Evolutionary conservation across 2,797 vertebrate genomes (phyloP).

Genomic region (Ataeniobius toweri): DNA sequence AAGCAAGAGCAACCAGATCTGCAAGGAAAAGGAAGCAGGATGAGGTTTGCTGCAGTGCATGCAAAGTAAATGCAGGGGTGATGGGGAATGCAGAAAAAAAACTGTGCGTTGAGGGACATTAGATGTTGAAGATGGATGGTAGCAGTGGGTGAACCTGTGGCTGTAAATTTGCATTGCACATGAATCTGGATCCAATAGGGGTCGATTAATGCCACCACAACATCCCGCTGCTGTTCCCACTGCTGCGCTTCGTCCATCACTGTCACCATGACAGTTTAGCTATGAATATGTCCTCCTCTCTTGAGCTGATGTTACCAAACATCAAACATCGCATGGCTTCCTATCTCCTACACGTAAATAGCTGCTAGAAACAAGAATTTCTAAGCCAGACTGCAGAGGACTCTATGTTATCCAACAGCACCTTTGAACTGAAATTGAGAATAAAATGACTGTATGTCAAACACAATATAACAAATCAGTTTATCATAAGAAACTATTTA

Average conservation of each 20-base stretch:
- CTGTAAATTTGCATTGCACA: constrained; percentile 42
- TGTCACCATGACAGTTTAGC: constrained; percentile 28
- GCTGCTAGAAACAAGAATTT: constrained; percentile 28
- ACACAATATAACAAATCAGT: constrained; percentile 34
- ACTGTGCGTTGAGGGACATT: constrained; percentile 18
- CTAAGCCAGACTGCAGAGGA: constrained; percentile 33
- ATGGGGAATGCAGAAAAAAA: constrained; percentile 14
- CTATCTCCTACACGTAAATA: constrained; percentile 44
- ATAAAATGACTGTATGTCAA: not conserved
- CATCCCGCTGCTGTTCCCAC: constrained; percentile 11
- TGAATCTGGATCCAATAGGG: constrained; percentile 39
- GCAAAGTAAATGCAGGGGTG: constrained; percentile 51
- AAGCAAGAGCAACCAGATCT: constrained; percentile 45
- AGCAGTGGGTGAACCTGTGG: constrained; percentile 48
- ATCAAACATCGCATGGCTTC: constrained; percentile 39
- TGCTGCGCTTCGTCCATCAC: constrained; percentile 18
- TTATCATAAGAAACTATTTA: constrained; percentile 21
- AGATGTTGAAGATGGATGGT: constrained; percentile 34
- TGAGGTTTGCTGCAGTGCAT: constrained; percentile 51
- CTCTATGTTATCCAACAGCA: constrained; percentile 25
- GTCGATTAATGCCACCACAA: constrained; percentile 20
- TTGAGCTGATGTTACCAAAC: constrained; percentile 26
- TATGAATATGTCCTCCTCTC: constrained; percentile 23
- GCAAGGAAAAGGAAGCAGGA: constrained; percentile 41
- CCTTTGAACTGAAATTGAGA: constrained; percentile 40